Percentiles rank a stretch among this genome's conserved stretches.
Conservation (phyloP, 30 jellyfish, hydroid and myxozoan species). For the Pseudorhiza aurosa region DNA sequence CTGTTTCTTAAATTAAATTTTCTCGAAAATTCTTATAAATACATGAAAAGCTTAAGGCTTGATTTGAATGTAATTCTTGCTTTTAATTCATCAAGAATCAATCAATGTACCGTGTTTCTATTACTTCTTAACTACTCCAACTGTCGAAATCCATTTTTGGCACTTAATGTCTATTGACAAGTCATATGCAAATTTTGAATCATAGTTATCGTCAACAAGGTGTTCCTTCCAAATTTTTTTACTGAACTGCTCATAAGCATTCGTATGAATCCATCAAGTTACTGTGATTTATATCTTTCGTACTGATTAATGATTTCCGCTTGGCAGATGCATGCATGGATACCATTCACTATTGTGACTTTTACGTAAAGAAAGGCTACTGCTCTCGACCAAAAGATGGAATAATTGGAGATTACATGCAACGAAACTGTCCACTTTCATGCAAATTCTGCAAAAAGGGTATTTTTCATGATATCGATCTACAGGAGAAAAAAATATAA, state of each 20-base stretch:
- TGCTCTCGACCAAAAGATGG: slow-evolving; percentile 17
- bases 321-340: slow-evolving; percentile 51
- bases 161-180: no score
- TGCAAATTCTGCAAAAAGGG: slow-evolving; percentile 42
- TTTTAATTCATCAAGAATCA: no score
- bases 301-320: no score
- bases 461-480: not conserved
- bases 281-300: no score
- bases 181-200: no score
- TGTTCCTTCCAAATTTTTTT: no score
- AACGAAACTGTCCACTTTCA: slow-evolving; percentile 37
- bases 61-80: no score
- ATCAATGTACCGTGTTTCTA: not conserved
- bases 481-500: no score
- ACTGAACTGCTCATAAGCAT: not conserved
- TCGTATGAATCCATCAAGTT: not conserved
- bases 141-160: not conserved
- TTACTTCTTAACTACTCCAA: not conserved
- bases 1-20: no score
- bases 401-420: slow-evolving; percentile 28
- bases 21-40: no score
- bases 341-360: slow-evolving; percentile 39
- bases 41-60: no score
- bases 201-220: no score
- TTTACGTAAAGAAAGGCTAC: slow-evolving; percentile 48